phyloP scores from a whole-genome alignment of 2,113 vertebrate genomes.

The Thunnus maccoyii region DNA sequence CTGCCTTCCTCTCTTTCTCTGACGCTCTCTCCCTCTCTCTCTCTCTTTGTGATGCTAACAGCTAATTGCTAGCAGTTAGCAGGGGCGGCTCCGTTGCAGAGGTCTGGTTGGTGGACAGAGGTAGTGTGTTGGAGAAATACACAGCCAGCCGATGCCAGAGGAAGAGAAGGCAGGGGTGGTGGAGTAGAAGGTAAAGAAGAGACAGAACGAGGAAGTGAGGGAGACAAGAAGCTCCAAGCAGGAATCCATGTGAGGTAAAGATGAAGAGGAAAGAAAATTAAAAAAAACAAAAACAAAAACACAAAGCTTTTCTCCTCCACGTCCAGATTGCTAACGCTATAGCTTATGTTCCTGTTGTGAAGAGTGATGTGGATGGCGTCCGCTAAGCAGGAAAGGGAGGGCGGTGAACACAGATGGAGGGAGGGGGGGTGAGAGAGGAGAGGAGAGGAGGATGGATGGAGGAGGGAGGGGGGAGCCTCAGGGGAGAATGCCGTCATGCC shows the following conservation, averaged over 20 bases:
- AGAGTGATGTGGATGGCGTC: conserved; percentile 86
- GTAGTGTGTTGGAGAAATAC: conserved; percentile 60
- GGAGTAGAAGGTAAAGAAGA: conserved; percentile 33
- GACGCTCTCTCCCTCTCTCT: background rate
- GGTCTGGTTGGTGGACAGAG: conserved; percentile 60
- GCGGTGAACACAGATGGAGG: conserved; percentile 68
- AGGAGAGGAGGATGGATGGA: conserved; percentile 84
- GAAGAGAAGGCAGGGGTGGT: conserved; percentile 41
- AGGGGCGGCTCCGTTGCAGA: conserved; percentile 74
- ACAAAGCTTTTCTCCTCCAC: conserved; percentile 30
- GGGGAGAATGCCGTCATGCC: conserved; percentile 94
- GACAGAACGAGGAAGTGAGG: conserved; percentile 31
- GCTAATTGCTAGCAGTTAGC: conserved; percentile 56
- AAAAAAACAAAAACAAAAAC: conserved; percentile 1
- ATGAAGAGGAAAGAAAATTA: conserved; percentile 30
- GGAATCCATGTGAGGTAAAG: conserved; percentile 41
- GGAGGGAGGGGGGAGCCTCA: conserved; percentile 80
- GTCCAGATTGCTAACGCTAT: conserved; percentile 67
- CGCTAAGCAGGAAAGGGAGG: conserved; percentile 79
- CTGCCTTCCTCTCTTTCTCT: background rate
- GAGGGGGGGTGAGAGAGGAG: conserved; percentile 83
- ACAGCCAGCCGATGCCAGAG: conserved; percentile 44
- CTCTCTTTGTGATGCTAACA: conserved; percentile 74
- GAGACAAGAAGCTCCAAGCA: conserved; percentile 39
- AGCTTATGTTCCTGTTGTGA: conserved; percentile 76